Percentiles rank a stretch among this genome's conserved stretches.
Conservation (phyloP, 2,113 vertebrate species). For the Anguilla japonica region DNA sequence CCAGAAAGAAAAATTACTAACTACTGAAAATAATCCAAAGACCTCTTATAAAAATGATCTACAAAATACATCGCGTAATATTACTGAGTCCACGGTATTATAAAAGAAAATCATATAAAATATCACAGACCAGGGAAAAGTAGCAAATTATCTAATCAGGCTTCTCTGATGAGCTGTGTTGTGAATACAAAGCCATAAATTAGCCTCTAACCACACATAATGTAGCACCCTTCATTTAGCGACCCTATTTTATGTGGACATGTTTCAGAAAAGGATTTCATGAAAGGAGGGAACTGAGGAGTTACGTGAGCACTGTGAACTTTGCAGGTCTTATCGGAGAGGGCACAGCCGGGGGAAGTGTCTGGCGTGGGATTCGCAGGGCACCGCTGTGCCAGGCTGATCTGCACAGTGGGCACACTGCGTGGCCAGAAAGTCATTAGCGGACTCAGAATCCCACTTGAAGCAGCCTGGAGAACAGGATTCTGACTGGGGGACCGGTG, state of each 20-base stretch:
- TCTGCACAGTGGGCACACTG: neutral
- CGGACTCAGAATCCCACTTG: neutral
- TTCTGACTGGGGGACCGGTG: no score
- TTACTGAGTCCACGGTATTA: neutral
- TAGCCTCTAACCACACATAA: slow-evolving; percentile 10
- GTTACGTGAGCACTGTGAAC: neutral
- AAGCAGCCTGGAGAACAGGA: neutral
- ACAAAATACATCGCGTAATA: neutral
- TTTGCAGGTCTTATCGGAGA: neutral
- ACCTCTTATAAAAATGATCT: neutral
- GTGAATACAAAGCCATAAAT: slow-evolving; percentile 23
- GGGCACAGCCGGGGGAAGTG: neutral
- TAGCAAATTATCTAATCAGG: neutral
- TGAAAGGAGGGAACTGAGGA: neutral
- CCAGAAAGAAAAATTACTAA: neutral
- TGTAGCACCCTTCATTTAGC: neutral
- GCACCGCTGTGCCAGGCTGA: neutral
- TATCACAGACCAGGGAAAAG: neutral
- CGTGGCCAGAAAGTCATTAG: neutral
- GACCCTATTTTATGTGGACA: neutral
- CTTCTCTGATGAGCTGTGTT: neutral
- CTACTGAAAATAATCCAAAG: neutral
- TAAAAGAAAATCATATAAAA: neutral
- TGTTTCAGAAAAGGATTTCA: neutral
- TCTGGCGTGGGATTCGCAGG: neutral